Evolutionary conservation across 2,888 invertebrate genomes (phyloP), one percentile per base, ranked within the genome.

Genomic region (Lasioglossum marginatum): DNA sequence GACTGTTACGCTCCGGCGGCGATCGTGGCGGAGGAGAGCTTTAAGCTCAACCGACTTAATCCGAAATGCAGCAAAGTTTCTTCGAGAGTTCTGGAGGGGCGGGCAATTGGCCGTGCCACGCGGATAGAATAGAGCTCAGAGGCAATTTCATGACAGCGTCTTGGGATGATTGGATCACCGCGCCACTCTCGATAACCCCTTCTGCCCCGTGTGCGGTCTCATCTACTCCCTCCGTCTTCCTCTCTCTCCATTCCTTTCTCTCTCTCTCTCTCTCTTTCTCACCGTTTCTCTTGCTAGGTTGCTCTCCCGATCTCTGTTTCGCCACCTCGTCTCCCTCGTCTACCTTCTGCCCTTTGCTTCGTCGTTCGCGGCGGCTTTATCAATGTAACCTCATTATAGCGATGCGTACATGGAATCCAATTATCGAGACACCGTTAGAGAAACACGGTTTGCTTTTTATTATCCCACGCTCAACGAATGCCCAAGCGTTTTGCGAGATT

Each of bases 151-250:
- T 93, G 94, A 94, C 94, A 93, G 92, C 91, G 92, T 93, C 93
- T 94, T 90, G 93, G 92, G 93, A 94, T 94, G 94, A 94, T 94
- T 94, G 94, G 94, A 94, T 94, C 94, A 93, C 92, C 91, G 88
- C 90, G 88, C 86, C 89, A 89, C 91, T 92, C 92, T 92, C 93
- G 92, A 94, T 94, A 94, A 93, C 91, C 88, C 91, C 87, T 88
- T 89, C 86, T 81, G 86, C 80, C 88, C 82, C 78, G 81, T 79
- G 80, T 79, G 88, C 72, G 74, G 37, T 78, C 82, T 79, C 78
- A 63, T 70, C 71, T 74, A 43, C 76, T 66, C 63, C 57, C 77
- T 79, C 70, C 75, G 77, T 81, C 72, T 57, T 19, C n/a, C 68
- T 71, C 77, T n/a, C 40, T 4, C 75, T n/a, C n/a, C n/a, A n/a